Base-by-base conservation (phyloP, 2,113 vertebrate genomes). In the Aldabrachelys gigantea region DNA sequence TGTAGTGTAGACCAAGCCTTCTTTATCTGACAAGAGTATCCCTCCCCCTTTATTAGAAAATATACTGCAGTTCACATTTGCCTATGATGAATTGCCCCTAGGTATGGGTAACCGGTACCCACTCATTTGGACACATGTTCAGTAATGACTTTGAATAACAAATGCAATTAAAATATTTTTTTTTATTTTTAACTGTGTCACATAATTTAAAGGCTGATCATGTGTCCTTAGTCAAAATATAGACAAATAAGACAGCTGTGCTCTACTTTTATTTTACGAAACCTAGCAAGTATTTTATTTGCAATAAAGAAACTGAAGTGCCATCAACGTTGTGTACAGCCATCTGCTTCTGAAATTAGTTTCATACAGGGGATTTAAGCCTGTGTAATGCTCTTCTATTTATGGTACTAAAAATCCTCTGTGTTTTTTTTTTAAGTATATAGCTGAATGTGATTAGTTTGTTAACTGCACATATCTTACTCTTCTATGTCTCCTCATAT, bases 291-390 rank as follows among this genome's bases (percentile, higher is more conserved):
- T 97, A 97, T 98, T 98, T 98, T 98, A 98, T 98, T 97, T 97
- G 91, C 96, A 96, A 91, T 98, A 98, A 98, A 94, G 97, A 97
- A 98, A 97, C 98, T 97, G 98, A 98, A 98, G 98, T 97, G 94
- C 97, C 94, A 98, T 98, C 97, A 97, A 97, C 97, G 65, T 97
- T 96, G 80, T 97, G 95, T 95, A 93, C 86, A 97, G 89, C 97
- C 98, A 98, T 98, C 98, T 99, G 98, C 94, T 98, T 98, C 95
- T 95, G 92, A 96, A 98, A 98, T 98, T 97, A 97, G 91, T 96
- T 97, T 98, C 94, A 94, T 98, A 91, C 91, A 95, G 95, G 96
- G 96, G 95, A 98, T 97, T 98, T 97, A 97, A 95, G 85, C 75
- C 62, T 96, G 90, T 56, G 91, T 53, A 69, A 95, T 95, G 88